Evolutionary conservation across 2,797 vertebrate species (phyloP), one percentile per base, ranked within the genome.

Genomic region (Acanthurus lineatus): DNA sequence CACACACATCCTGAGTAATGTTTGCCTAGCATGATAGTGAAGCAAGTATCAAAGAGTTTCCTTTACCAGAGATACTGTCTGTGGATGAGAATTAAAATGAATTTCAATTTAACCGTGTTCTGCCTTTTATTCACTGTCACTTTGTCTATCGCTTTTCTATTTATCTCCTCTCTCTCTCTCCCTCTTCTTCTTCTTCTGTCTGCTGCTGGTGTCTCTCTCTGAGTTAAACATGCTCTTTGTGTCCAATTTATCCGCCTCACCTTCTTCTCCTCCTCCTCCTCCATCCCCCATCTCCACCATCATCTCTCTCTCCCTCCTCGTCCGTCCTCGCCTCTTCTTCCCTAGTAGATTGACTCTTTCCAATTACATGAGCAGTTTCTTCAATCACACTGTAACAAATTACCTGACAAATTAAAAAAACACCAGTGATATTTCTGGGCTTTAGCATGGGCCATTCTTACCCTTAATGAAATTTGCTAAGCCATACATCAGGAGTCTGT

Each of bases 321-420:
- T 85, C 82, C 69, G 74, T 85, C 75, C 77, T 87, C 69, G 1
- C 72, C 64, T 81, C 76, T 81, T 85, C 74, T 72, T 79, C 80
- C 73, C 64, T 77, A 84, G 10, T 81, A 91, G 89, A 91, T 89
- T 91, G 90, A 93, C 92, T 94, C 89, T 91, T 91, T 92, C 89
- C 92, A 94, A 93, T 94, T 92, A 93, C 89, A 92, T 79, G 81
- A 89, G 81, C 89, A 52, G 78, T 93, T 95, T 93, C 91, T 91
- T 95, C 93, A 94, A 92, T 93, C 91, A 93, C 88, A 85, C 89
- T 74, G 88, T 90, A 93, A 93, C 87, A 89, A 93, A 94, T 93
- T 92, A 93, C 91, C 91, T 95, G 94, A 94, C 93, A 95, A 94
- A 95, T 93, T 89, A 92, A 92, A 92, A 87, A 89, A 89, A 89